Evolutionary conservation across 1,140 invertebrate genomes (phyloP).

Genomic region (Drosophila dunni): DNA sequence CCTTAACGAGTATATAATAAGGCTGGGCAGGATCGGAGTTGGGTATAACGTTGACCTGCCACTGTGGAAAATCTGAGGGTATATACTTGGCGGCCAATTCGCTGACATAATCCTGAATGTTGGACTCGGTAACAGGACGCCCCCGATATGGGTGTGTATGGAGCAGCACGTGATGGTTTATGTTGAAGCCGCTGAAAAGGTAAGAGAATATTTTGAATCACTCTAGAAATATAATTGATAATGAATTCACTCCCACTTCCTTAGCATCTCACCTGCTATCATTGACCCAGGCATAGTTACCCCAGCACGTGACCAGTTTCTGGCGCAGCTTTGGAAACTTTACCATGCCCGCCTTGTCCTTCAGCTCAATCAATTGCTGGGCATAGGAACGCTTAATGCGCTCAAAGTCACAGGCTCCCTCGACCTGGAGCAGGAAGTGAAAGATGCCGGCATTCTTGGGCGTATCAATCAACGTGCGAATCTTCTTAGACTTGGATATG

Average conservation of each 20-base stretch:
- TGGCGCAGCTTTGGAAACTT: constrained; percentile 87
- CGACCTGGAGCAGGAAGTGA: constrained; percentile 87
- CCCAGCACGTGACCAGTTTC: constrained; percentile 87
- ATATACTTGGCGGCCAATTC: constrained; percentile 92
- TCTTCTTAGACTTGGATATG: constrained; percentile 88
- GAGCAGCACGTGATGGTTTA: constrained; percentile 90
- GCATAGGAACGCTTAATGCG: constrained; percentile 84
- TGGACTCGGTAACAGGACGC: constrained; percentile 88
- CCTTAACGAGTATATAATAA: constrained; percentile 90
- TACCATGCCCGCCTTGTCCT: constrained; percentile 86
- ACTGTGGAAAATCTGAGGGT: constrained; percentile 88
- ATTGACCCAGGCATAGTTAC: constrained; percentile 89
- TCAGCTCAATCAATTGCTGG: constrained; percentile 86
- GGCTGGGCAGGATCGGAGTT: constrained; percentile 64
- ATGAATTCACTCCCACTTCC: not conserved
- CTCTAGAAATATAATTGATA: too few relatives aligned
- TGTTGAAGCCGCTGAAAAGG: constrained; percentile 86
- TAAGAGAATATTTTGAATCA: too few relatives aligned
- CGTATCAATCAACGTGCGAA: constrained; percentile 88
- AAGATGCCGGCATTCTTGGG: constrained; percentile 89
- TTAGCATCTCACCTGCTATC: constrained; percentile 68
- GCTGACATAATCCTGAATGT: constrained; percentile 92
- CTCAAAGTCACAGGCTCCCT: constrained; percentile 86
- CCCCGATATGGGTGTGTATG: constrained; percentile 88
- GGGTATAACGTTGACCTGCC: constrained; percentile 92